Evolutionary conservation across 2,113 vertebrate species (phyloP), one percentile per base, ranked within the genome.

Genomic region (Strix uralensis): DNA sequence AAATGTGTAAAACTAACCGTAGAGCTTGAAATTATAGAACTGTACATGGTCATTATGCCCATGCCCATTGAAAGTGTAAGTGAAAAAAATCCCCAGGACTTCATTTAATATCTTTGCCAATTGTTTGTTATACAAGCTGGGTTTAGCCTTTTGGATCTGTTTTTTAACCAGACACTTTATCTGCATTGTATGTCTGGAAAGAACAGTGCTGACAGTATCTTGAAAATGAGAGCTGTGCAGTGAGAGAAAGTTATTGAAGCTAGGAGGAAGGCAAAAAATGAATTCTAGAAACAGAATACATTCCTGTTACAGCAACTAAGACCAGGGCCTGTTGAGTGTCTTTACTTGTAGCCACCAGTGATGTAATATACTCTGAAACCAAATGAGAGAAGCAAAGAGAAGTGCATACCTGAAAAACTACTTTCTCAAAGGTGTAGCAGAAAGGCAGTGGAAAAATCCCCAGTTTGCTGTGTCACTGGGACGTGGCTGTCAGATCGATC

Each of bases 91-190:
- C 78, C 57, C 20, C 32, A 49, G 47, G 15, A 82, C 78, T 96
- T 86, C 34, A 46, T 92, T 82, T 77, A 87, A 32, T 72, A 87
- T 74, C 55, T 80, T 70, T 69, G 74, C 82, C 58, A 79, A 44
- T 94, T 82, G 65, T 90, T 71, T 69, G 51, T 90, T 66, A 25
- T 34, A 81, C 55, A 94, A 83, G 91, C 79, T 92, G 89, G 52
- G 44, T 63, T 96, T 94, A 80, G 77, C 79, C 93, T 94, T 95
- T 96, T 94, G 74, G 58, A 79, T 93, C 79, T 86, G 40, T 18
- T 66, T 96, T 96, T 96, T 61, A 94, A 80, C 93, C 84, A 85
- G 89, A 62, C 38, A 34, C 62, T 87, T 87, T 30, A 77, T 91
- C 78, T 94, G 54, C 59, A 91, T 85, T 90, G 52, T 85, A n/a